A percentile compares a stretch with the other conserved stretches of the same genome.
phyloP scores from a whole-genome alignment of 53 echinoderm and acorn worm species.

The Paracentrotus lividus region DNA sequence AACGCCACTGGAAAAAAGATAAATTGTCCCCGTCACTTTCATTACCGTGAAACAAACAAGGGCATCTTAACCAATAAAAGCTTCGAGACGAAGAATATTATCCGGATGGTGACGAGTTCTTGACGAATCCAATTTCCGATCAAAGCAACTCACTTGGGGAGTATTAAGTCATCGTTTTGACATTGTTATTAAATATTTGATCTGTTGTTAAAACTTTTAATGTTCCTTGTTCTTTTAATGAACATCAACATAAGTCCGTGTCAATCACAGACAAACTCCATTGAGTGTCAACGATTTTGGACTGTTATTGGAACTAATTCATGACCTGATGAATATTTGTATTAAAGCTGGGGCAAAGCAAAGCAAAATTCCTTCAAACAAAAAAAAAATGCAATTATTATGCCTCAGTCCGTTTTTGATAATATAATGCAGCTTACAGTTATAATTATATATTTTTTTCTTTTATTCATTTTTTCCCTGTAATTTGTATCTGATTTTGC shows the following conservation, averaged over 20 bases:
- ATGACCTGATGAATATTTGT: neutral
- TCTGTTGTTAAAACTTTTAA: constrained; percentile 4
- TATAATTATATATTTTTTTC: too few relatives aligned
- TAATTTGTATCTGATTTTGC: too few relatives aligned
- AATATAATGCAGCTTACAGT: too few relatives aligned
- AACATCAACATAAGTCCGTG: neutral
- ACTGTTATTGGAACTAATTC: neutral
- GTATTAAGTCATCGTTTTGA: constrained; percentile 39
- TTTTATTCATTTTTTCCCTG: too few relatives aligned
- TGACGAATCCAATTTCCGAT: neutral
- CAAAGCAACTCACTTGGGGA: constrained; percentile 13
- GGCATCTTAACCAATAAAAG: neutral
- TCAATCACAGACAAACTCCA: neutral
- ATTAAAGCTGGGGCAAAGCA: neutral
- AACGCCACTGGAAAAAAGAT: too few relatives aligned
- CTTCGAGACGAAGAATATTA: neutral
- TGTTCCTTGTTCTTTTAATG: neutral
- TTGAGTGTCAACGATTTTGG: neutral
- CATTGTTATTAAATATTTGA: constrained; percentile 33
- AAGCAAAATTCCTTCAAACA: too few relatives aligned
- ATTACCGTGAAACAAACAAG: neutral
- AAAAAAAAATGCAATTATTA: too few relatives aligned
- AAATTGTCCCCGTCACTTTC: too few relatives aligned
- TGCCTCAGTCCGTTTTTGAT: too few relatives aligned
- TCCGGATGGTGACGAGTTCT: constrained; percentile 12